Evolutionary conservation across 37 sponge, comb jelly and placozoan genomes (phyloP).

Genomic region (Theonella swinhoei): DNA sequence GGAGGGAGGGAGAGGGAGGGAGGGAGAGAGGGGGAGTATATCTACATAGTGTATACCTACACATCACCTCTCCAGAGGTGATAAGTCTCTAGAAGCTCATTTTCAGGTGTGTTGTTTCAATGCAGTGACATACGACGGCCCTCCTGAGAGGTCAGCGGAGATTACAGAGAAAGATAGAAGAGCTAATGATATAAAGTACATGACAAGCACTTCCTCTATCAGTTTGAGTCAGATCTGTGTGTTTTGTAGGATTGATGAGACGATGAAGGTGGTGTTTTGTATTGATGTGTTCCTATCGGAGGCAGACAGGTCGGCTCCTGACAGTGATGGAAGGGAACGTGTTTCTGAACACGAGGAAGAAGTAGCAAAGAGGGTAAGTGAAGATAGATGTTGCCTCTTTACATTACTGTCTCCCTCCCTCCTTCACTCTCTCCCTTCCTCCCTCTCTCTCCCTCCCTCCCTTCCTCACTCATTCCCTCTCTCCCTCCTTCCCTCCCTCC

Average conservation of each 20-base stretch:
- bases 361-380: conserved; percentile 5
- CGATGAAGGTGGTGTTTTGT: conserved; percentile 51
- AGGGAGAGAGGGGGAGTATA: too few relatives aligned
- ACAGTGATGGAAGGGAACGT: background rate
- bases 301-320: conserved; percentile 13
- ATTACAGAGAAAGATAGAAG: conserved; percentile 25
- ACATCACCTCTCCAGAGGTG: too few relatives aligned
- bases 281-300: conserved; percentile 52
- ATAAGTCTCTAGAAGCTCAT: too few relatives aligned
- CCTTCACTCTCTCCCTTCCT: too few relatives aligned
- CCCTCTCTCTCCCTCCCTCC: too few relatives aligned
- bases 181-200: conserved; percentile 25
- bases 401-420: background rate
- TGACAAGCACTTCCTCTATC: too few relatives aligned
- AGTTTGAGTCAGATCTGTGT: too few relatives aligned
- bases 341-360: background rate
- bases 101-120: too few relatives aligned
- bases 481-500: background rate
- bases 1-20: background rate
- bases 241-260: conserved; percentile 53
- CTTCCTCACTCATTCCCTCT: too few relatives aligned
- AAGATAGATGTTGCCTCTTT: background rate
- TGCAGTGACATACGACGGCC: background rate
- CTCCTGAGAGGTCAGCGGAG: conserved; percentile 1
- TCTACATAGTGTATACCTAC: too few relatives aligned